A percentile compares a stretch with the other conserved stretches of the same genome.
phyloP scores from a whole-genome alignment of 2,797 vertebrate genomes.

The Cossypha polioptera region DNA sequence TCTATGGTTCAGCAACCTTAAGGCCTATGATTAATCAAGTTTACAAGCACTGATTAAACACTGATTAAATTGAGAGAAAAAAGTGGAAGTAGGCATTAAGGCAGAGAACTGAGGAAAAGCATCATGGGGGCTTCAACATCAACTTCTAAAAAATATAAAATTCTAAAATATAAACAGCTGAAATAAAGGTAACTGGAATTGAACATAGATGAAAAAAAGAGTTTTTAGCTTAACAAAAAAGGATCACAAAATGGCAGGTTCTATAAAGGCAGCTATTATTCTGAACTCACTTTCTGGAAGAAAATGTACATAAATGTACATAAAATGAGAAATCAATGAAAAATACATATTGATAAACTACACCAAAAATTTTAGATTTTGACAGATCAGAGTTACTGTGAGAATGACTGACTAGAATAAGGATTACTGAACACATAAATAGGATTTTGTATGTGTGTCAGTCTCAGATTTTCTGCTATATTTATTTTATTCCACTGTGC shows the following conservation, averaged over 20 bases:
- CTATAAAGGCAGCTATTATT: background rate
- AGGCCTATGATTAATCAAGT: background rate
- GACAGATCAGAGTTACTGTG: background rate
- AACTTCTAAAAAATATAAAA: background rate
- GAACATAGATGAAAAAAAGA: background rate
- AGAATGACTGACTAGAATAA: background rate
- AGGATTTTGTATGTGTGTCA: background rate
- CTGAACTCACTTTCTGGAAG: background rate
- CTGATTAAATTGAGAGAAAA: background rate
- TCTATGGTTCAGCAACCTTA: background rate
- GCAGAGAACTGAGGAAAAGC: background rate
- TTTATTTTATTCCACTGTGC: constrained; percentile 4
- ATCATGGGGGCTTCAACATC: background rate
- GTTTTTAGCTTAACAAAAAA: background rate
- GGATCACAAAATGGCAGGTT: background rate
- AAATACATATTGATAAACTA: background rate
- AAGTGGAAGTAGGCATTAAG: background rate
- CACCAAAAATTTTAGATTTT: background rate
- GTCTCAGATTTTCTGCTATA: background rate
- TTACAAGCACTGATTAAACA: background rate
- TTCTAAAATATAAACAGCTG: background rate
- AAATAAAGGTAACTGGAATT: background rate
- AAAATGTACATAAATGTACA: background rate
- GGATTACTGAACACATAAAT: constrained; percentile 6
- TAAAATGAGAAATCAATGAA: constrained; percentile 6